phyloP scores from a whole-genome alignment of 2,797 vertebrate genomes.

The Meriones psammophilus region DNA sequence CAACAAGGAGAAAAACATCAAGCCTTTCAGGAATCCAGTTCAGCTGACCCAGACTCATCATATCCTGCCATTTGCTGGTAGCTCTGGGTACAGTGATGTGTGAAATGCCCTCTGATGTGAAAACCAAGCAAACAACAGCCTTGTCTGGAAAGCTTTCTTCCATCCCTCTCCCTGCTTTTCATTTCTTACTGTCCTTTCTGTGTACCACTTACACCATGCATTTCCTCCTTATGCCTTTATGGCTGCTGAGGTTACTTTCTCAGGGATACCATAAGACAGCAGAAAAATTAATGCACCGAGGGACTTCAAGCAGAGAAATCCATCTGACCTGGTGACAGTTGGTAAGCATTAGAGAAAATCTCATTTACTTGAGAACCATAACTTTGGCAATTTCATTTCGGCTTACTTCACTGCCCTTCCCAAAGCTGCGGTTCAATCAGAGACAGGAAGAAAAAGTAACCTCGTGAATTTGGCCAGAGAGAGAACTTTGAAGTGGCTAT shows the following conservation, averaged over 20 bases:
- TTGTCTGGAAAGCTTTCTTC: conserved; percentile 41
- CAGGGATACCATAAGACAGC: conserved; percentile 64
- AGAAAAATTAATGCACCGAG: conserved; percentile 75
- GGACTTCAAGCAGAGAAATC: conserved; percentile 80
- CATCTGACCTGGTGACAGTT: conserved; percentile 81
- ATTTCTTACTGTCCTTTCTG: conserved; percentile 57
- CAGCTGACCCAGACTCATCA: neutral
- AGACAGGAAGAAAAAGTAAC: conserved; percentile 57
- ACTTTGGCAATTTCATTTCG: conserved; percentile 82
- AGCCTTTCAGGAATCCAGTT: conserved; percentile 14
- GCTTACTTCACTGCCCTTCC: conserved; percentile 75
- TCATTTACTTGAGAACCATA: conserved; percentile 81
- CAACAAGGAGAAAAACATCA: neutral
- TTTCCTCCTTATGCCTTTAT: conserved; percentile 74
- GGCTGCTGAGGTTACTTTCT: conserved; percentile 56
- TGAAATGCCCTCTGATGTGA: conserved; percentile 44
- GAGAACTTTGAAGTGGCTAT: conserved; percentile 52
- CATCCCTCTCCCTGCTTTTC: neutral
- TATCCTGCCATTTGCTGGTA: neutral
- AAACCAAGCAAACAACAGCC: neutral
- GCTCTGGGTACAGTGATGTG: neutral
- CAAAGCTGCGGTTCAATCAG: conserved; percentile 73
- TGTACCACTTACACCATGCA: conserved; percentile 11
- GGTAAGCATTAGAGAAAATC: conserved; percentile 84
- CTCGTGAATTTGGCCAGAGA: conserved; percentile 63